Evolutionary conservation across 1,140 invertebrate genomes (phyloP).

Genomic region (Leptinotarsa defecta): DNA sequence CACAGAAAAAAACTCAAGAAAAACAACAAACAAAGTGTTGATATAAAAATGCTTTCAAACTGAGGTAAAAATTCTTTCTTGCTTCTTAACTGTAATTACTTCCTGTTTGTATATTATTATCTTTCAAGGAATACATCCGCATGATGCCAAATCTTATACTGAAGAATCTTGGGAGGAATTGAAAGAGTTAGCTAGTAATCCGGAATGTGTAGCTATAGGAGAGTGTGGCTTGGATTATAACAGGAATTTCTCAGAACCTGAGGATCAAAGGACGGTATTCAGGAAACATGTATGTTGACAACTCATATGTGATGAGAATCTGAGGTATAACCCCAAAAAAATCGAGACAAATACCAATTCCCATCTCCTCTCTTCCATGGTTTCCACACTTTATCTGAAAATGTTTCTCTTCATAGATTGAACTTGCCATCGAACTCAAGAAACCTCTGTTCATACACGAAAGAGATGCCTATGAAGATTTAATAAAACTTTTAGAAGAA

Average conservation of each 20-base stretch:
- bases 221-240: constrained; percentile 95
- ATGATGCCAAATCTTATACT: constrained; percentile 92
- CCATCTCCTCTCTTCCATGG: too few species aligned
- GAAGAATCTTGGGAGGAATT: constrained; percentile 77
- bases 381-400: too few species aligned
- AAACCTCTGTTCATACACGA: constrained; percentile 93
- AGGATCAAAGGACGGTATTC: constrained; percentile 85
- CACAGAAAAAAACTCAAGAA: too few species aligned
- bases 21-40: too few species aligned
- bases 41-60: too few species aligned
- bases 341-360: too few species aligned
- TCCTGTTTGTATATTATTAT: too few species aligned
- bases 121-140: constrained; percentile 83
- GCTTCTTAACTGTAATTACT: too few species aligned
- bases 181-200: constrained; percentile 73
- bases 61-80: too few species aligned
- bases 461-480: constrained; percentile 84
- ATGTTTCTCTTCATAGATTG: constrained; percentile 63
- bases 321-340: background rate
- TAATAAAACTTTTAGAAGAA: constrained; percentile 66
- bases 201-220: constrained; percentile 91
- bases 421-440: constrained; percentile 81
- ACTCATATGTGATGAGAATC: background rate
- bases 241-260: constrained; percentile 89
- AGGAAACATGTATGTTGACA: constrained; percentile 74